Evolutionary conservation across 2,888 invertebrate species (phyloP).

Genomic region (Troides oblongomaculatus): DNA sequence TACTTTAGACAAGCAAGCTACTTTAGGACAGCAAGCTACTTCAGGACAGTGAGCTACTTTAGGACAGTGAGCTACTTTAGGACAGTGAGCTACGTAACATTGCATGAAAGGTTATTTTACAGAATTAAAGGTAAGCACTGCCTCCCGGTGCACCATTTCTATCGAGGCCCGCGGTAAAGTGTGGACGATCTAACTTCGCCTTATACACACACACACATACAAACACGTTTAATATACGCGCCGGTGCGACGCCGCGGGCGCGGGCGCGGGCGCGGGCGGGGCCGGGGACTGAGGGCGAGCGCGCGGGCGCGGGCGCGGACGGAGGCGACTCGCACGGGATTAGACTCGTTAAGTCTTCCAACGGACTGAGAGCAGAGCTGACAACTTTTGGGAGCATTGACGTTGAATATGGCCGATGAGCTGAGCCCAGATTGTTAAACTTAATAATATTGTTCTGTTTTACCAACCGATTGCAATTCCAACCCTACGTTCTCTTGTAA

Average conservation of each 20-base stretch:
- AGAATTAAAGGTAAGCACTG: slow-evolving; percentile 25
- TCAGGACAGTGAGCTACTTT: too few relatives aligned
- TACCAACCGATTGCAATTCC: too few relatives aligned
- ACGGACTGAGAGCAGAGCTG: slow-evolving; percentile 35
- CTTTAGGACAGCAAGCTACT: too few relatives aligned
- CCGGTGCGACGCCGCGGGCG: slow-evolving; percentile 56
- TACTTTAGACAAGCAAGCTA: too few relatives aligned
- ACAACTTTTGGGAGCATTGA: slow-evolving; percentile 23
- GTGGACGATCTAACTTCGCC: slow-evolving; percentile 80
- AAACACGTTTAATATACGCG: slow-evolving; percentile 36
- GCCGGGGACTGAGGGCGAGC: too few relatives aligned
- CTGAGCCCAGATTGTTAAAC: background rate
- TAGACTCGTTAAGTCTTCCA: slow-evolving; percentile 58
- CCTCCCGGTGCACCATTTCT: slow-evolving; percentile 61
- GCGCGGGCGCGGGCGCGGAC: too few relatives aligned
- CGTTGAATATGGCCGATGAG: slow-evolving; percentile 16
- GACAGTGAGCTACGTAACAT: too few relatives aligned
- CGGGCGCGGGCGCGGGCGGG: too few relatives aligned
- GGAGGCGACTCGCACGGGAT: slow-evolving; percentile 60
- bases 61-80: too few relatives aligned
- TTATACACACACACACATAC: slow-evolving; percentile 57
- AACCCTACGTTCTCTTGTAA: too few relatives aligned
- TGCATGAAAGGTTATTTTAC: background rate
- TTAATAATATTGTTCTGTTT: too few relatives aligned
- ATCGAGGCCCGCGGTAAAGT: slow-evolving; percentile 78